Evolutionary conservation across 2,888 invertebrate genomes (phyloP), one percentile per base, ranked within the genome.

Genomic region (Chymomyza amoena): DNA sequence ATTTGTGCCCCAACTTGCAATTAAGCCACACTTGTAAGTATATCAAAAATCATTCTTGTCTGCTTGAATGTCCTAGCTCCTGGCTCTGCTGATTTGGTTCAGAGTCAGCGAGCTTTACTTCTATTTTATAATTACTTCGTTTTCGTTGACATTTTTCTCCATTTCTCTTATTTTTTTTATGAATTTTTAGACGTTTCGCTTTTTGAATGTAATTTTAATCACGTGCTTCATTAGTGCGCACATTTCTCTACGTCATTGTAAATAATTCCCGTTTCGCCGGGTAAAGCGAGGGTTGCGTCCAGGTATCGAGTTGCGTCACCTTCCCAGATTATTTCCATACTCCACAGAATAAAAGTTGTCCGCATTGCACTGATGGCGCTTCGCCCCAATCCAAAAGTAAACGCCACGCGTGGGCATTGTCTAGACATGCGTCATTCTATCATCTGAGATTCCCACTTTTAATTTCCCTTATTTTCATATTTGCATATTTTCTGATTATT

Each of bases 181-280:
- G 59, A 16, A 63, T 67, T 73, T 64, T 45, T 25, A 60, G 73
- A 67, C 62, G 59, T 18, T 18, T 54, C 18, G 54, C 20, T 63
- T 18, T 64, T 66, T 72, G 69, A 78, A 76, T 80, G 71, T 73
- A 72, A 79, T 84, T 84, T 84, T 75, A 87, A 82, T 80, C 81
- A 88, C 70, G 79, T 76, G 84, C 79, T 84, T 80, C 84, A 83
- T 81, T 85, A 79, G 74, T 76, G 70, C 45, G 61, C 63, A 59
- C 36, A 62, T 51, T 63, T 67, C 57, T 39, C 16, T 32, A 9
- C 61, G n/a, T 39, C 56, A 56, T 67, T 56, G 39, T 45, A 57
- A 67, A n/a, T 54, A 20, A 20, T 54, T 54, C 54, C 16, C 18
- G 13, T 54, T 54, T 54, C 54, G 15, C 20, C 0, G 16, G 13